Base-by-base conservation (phyloP, 2,888 invertebrate species). In the Callyntrura sp. region DNA sequence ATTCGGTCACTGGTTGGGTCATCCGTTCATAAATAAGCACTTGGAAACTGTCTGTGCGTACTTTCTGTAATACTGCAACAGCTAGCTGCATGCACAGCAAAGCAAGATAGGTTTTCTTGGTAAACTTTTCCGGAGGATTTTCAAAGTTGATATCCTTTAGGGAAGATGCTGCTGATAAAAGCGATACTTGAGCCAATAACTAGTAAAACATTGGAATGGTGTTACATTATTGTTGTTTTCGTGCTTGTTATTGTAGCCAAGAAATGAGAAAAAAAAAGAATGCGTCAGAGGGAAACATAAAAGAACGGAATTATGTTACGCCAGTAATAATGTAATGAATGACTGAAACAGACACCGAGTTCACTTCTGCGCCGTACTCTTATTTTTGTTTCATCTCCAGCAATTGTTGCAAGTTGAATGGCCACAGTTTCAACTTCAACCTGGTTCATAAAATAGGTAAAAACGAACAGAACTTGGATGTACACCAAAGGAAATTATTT, bases 161-260 rank as follows among this genome's bases (percentile, higher is more conserved):
- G 45, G 25, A 51, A 70, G 28, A 70, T 55, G 35, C 17, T 55
- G 45, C n/a, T n/a, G n/a, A n/a, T n/a, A 68, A 84, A 43, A 73
- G 85, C 17, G 43, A 70, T 57, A 73, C 73, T 73, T 23, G 76
- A 85, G 35, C 51, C 65, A 84, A 84, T 70, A 57, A 35, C 82
- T 28, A 51, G 65, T 88, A 88, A 88, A 88, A 88, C 88, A 88
- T 68, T 88, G 88, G 78, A 84, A 68, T 60, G 81, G 81, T 82
- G 87, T 81, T 88, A 84, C 73, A 76, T 76, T 76, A 88, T 76
- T 88, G 88, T 84, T 88, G 57, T 84, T 78, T 68, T 81, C 78
- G 35, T 48, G 79, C 57, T 60, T 79, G 55, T 62, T 73, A 43
- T 48, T 76, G 76, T 76, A 76, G 76, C 76, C 76, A 23, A 62